Percentiles rank a stretch among this genome's conserved stretches.
phyloP scores from a whole-genome alignment of 2,113 vertebrate species.

The Hippocampus mohnikei region DNA sequence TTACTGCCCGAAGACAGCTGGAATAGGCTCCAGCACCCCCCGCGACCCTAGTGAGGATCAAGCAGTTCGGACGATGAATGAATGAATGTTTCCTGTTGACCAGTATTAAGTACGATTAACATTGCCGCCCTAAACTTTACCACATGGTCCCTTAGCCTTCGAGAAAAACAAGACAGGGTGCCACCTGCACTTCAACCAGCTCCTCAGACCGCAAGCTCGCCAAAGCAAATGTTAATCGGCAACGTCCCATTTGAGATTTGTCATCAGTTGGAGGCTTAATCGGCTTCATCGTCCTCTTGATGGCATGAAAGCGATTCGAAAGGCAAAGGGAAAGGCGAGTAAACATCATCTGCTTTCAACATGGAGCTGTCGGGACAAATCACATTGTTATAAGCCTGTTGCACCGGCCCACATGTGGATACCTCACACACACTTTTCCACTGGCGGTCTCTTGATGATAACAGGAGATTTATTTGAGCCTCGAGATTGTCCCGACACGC shows the following conservation, averaged over 20 bases:
- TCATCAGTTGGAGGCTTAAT: background rate
- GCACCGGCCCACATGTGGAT: slow-evolving; percentile 17
- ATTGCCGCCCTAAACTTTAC: background rate
- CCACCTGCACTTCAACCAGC: background rate
- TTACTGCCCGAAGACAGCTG: too few species aligned
- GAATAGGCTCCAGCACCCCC: too few species aligned
- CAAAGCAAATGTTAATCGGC: background rate
- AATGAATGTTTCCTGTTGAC: slow-evolving; percentile 5
- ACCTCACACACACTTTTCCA: slow-evolving; percentile 24
- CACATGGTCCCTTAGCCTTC: background rate
- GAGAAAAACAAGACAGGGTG: background rate
- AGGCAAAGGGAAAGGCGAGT: background rate
- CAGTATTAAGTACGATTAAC: background rate
- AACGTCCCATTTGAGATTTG: background rate
- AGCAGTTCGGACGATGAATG: too few species aligned
- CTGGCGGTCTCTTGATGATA: slow-evolving; percentile 2
- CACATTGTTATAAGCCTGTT: slow-evolving; percentile 21
- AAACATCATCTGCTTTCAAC: slow-evolving; percentile 6
- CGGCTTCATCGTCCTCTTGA: background rate
- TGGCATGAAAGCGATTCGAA: slow-evolving; percentile 6
- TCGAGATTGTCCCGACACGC: slow-evolving; percentile 46
- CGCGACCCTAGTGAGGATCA: too few species aligned
- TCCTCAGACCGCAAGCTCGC: background rate
- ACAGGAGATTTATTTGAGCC: slow-evolving; percentile 21
- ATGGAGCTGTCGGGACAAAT: slow-evolving; percentile 17